Percentiles rank a stretch among this genome's conserved stretches.
These are phyloP conservation scores for Chondrilla cf. caribensis DNA, from an alignment of 37 sponge, comb jelly and placozoan genomes.

Conservation along the genomic window DNA sequence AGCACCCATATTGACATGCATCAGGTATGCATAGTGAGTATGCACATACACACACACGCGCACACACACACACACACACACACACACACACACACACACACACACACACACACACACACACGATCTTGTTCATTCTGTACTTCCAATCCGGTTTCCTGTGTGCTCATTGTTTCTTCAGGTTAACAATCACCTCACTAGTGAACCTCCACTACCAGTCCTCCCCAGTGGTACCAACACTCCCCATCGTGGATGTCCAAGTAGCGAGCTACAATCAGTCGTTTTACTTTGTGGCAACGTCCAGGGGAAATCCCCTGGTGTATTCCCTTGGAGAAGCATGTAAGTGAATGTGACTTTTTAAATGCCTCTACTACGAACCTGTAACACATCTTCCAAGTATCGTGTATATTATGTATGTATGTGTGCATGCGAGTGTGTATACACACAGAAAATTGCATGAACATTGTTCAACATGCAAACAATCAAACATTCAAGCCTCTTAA, in stretches of 20 bases:
- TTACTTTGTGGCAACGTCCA: constrained; percentile 34
- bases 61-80: too few relatives aligned
- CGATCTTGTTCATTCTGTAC: background rate
- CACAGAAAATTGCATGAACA: too few relatives aligned
- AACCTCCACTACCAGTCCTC: constrained; percentile 60
- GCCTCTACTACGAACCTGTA: too few relatives aligned
- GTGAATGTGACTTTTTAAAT: too few relatives aligned
- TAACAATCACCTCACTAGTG: constrained; percentile 41
- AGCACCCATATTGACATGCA: background rate
- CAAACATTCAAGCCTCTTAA: too few relatives aligned
- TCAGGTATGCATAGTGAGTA: background rate
- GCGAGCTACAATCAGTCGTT: constrained; percentile 28
- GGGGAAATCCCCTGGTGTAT: constrained; percentile 54
- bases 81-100: too few relatives aligned
- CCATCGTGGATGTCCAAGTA: constrained; percentile 38
- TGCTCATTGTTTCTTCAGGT: constrained; percentile 29
- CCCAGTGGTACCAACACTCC: constrained; percentile 48
- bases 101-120: background rate
- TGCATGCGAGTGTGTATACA: too few relatives aligned
- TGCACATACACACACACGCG: too few relatives aligned
- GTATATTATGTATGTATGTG: too few relatives aligned
- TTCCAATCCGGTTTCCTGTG: background rate
- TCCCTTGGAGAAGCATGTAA: constrained; percentile 38
- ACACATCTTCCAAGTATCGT: too few relatives aligned
- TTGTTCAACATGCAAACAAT: too few relatives aligned